Conservation (phyloP, 1,140 invertebrate species). For the Drosophila bipectinata region DNA sequence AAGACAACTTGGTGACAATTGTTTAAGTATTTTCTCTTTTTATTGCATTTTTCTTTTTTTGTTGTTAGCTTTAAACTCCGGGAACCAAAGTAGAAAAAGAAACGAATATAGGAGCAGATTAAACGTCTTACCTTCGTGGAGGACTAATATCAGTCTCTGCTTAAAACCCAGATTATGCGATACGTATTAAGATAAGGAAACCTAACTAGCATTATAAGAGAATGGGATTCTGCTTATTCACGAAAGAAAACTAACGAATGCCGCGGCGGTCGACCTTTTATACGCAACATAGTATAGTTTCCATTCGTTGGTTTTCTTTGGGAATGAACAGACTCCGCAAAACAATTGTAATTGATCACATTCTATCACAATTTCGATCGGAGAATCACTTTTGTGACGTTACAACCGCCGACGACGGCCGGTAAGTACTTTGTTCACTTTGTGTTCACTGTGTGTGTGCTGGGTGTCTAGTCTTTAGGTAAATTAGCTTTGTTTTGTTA, state of each 20-base stretch:
- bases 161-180: slow-evolving; percentile 61
- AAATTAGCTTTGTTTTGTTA: slow-evolving; percentile 81
- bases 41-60: slow-evolving; percentile 62
- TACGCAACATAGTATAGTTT: neutral
- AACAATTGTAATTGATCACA: slow-evolving; percentile 10
- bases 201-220: slow-evolving; percentile 26
- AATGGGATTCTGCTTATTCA: neutral
- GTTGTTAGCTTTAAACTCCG: slow-evolving; percentile 46
- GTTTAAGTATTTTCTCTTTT: slow-evolving; percentile 79
- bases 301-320: slow-evolving; percentile 8
- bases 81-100: slow-evolving; percentile 50
- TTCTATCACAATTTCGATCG: slow-evolving; percentile 40
- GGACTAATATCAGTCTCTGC: slow-evolving; percentile 58
- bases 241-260: slow-evolving; percentile 12
- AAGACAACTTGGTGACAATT: slow-evolving; percentile 78
- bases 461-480: slow-evolving; percentile 58
- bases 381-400: slow-evolving; percentile 19
- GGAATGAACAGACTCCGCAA: slow-evolving; percentile 7
- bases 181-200: slow-evolving; percentile 33
- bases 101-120: slow-evolving; percentile 50
- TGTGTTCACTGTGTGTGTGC: slow-evolving; percentile 28
- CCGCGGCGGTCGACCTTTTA: neutral
- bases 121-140: slow-evolving; percentile 66
- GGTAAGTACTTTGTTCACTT: slow-evolving; percentile 18
- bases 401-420: slow-evolving; percentile 10